These are phyloP conservation scores for Sebastes minor DNA, from an alignment of 2,797 vertebrate genomes.

Conservation along the genomic window DNA sequence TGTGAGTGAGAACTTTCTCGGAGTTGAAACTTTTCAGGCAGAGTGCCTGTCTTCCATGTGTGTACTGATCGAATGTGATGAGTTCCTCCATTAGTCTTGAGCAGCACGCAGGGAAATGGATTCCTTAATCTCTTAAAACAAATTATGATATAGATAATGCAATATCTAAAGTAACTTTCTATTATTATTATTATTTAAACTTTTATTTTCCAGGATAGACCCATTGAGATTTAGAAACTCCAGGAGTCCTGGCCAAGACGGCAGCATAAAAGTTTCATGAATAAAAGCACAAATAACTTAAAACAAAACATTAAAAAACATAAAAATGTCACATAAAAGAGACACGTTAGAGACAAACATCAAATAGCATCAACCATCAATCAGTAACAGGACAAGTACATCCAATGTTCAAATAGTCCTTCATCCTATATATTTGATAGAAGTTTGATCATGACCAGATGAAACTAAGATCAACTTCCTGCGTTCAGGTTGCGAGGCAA, in stretches of 20 bases:
- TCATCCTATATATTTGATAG: constrained; percentile 6
- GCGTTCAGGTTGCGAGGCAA: background rate
- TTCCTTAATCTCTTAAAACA: constrained; percentile 43
- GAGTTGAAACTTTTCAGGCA: background rate
- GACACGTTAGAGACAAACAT: background rate
- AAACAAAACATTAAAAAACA: background rate
- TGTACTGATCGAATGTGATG: constrained; percentile 5
- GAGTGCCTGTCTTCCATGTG: background rate
- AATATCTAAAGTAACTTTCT: background rate
- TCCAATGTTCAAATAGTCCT: background rate
- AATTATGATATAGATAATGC: constrained; percentile 36
- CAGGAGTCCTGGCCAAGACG: background rate
- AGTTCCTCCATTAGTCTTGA: constrained; percentile 36
- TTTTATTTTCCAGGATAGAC: background rate
- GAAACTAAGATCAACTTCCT: background rate
- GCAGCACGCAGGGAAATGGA: constrained; percentile 7
- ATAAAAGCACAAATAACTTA: background rate
- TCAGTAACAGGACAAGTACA: background rate
- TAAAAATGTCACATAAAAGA: background rate
- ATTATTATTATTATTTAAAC: background rate
- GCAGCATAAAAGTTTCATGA: background rate
- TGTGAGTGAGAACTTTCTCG: constrained; percentile 2
- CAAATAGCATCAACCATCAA: background rate
- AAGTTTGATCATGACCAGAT: constrained; percentile 32
- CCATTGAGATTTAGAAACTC: background rate